Percentiles rank a stretch among this genome's conserved stretches.
These are phyloP conservation scores for Emydura subglobosa DNA, from an alignment of 2,113 vertebrate species.

Conservation along the genomic window DNA sequence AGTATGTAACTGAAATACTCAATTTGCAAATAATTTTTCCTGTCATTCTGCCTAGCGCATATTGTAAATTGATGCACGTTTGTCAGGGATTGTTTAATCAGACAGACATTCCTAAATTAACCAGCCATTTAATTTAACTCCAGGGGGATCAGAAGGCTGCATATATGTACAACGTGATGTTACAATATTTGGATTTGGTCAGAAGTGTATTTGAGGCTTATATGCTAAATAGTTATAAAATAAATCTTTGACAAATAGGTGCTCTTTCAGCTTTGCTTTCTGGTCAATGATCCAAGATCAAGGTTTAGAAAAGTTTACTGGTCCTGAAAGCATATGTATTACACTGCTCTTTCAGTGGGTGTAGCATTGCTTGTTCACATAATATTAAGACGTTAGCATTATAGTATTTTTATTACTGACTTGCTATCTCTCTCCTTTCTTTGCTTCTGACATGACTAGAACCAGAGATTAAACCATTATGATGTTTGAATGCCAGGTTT, in stretches of 20 bases:
- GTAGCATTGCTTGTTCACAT: background rate
- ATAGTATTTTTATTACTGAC: background rate
- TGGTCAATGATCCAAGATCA: background rate
- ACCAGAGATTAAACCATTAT: background rate
- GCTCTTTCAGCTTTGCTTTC: background rate
- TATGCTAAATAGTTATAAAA: background rate
- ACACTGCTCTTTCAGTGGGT: background rate
- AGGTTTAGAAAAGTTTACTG: background rate
- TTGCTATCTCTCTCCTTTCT: background rate
- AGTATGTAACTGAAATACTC: too few species aligned
- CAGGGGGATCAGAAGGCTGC: too few species aligned
- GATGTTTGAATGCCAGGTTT: background rate
- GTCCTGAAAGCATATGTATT: background rate
- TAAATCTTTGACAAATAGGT: background rate
- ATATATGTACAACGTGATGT: accelerated
- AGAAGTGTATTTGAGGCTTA: background rate
- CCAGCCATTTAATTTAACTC: too few species aligned
- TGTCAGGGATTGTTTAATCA: too few species aligned
- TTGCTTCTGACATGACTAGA: background rate
- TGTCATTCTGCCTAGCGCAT: too few species aligned
- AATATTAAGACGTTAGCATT: background rate
- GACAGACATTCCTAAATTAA: too few species aligned
- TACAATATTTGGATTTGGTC: background rate
- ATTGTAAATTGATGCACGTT: too few species aligned
- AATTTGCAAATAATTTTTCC: too few species aligned